Evolutionary conservation across 2,888 invertebrate genomes (phyloP), one percentile per base, ranked within the genome.

Genomic region (Hydroisotoma schaefferi): DNA sequence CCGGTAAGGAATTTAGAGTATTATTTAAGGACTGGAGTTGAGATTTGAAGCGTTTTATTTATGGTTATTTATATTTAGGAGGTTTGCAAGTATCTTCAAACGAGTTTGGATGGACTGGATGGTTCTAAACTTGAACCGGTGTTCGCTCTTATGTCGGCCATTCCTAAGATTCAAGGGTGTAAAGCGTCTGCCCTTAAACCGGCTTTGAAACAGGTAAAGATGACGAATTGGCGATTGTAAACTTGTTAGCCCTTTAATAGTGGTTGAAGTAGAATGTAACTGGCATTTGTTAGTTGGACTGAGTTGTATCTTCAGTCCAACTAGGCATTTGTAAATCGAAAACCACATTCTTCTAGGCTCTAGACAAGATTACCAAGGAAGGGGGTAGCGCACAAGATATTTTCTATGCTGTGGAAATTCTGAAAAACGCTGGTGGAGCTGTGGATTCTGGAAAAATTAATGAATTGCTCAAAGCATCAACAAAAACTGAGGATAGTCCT

Each of bases 401-500:
- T 38, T 61, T 65, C 23, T 69, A 71, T 54, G 67, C 68, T 22
- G 52, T 57, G 2, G 68, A 67, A 52, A 37, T 63, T 6, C 29
- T 58, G 2, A 68, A 67, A 55, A 38, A 22, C 8, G 51, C 44
- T 33, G 70, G 68, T 22, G 44, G 26, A n/a, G 61, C 63, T 49
- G 62, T 68, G n/a, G 70, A 70, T 61, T 61, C 58, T 15, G 54
- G 55, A 8, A 70, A 70, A 58, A n/a, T 70, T 22, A 57, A 55
- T 18, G 70, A 70, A 47, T 26, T 65, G 1, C 46, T 70, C 23
- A 71, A 71, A 48, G 65, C 66, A n/a, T 49, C 67, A 0, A 59
- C 60, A 15, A 70, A 70, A 57, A 8, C 65, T 15, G 70, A 70
- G 43, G 70, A 70, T 54, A 59, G 64, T 28, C 65, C 68, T 29